Evolutionary conservation across 2,797 vertebrate genomes (phyloP), one percentile per base, ranked within the genome.

Genomic region (Prunella strophiata): DNA sequence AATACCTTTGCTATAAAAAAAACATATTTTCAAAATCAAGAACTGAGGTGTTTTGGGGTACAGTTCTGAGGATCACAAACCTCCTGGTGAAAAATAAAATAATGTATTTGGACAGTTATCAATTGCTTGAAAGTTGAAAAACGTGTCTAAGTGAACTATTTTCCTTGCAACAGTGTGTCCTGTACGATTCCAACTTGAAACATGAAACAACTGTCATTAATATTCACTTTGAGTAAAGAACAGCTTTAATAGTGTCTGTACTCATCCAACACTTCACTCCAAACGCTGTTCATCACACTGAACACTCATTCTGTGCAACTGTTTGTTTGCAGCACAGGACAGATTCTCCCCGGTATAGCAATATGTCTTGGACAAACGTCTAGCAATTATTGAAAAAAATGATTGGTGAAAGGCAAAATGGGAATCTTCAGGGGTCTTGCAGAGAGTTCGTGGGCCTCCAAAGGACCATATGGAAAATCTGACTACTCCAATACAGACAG

Each of bases 191-290:
- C 70, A 92, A 51, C 67, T 91, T 57, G 78, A 91, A 96, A 83
- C 47, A 34, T 75, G 91, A 61, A 94, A 91, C 79, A 95, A 91
- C 76, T 95, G 80, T 96, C 88, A 96, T 96, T 96, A 96, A 94
- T 96, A 97, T 97, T 97, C 95, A 92, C 92, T 89, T 78, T 58
- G 93, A 94, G 94, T 96, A 96, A 96, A 88, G 95, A 96, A 97
- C 96, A 97, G 92, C 94, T 96, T 96, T 97, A 91, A 80, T 95
- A 81, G 87, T 95, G 94, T 97, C 93, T 96, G 91, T 92, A 83
- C 87, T 96, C 87, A 93, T 94, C 94, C 93, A 93, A 92, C 96
- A 96, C 93, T 94, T 96, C 78, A 29, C 78, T 96, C 95, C 92
- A 89, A 94, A 68, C 36, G 14, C 86, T 94, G 92, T 89, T 96